Evolutionary conservation across 2,113 vertebrate genomes (phyloP).

Genomic region (Siphamia tubifer): DNA sequence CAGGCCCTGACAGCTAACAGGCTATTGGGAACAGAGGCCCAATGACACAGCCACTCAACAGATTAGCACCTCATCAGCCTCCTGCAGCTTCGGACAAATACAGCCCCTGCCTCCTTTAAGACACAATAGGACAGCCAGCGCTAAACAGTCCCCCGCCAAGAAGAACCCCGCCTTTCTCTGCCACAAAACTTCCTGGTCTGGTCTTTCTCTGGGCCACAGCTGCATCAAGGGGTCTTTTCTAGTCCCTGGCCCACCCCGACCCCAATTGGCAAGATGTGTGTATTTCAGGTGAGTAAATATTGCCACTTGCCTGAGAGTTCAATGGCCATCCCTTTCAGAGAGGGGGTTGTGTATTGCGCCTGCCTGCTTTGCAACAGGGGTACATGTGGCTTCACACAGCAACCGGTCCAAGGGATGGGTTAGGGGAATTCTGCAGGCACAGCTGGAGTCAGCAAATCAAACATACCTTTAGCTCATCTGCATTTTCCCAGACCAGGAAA

Average conservation of each 20-base stretch:
- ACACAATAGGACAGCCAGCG: constrained; percentile 82
- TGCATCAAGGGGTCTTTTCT: constrained; percentile 71
- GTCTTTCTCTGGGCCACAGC: constrained; percentile 77
- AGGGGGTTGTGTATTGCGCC: constrained; percentile 83
- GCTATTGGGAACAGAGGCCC: constrained; percentile 78
- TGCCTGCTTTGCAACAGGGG: constrained; percentile 73
- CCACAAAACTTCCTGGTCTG: constrained; percentile 84
- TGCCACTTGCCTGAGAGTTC: constrained; percentile 84
- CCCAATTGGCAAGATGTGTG: constrained; percentile 73
- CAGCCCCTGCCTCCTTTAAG: constrained; percentile 78
- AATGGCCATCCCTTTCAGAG: constrained; percentile 74
- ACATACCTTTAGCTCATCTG: constrained; percentile 69
- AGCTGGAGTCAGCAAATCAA: constrained; percentile 80
- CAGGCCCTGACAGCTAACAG: constrained; percentile 76
- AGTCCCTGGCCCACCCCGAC: constrained; percentile 63
- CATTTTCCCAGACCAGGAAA: constrained; percentile 69
- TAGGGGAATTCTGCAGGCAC: constrained; percentile 74
- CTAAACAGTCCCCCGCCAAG: constrained; percentile 84
- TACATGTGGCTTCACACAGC: constrained; percentile 66
- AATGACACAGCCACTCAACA: constrained; percentile 73
- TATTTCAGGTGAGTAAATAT: constrained; percentile 94
- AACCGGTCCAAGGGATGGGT: constrained; percentile 57
- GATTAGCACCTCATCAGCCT: constrained; percentile 93
- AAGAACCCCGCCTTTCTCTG: constrained; percentile 35
- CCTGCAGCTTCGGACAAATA: constrained; percentile 90